Percentiles rank a stretch among this genome's conserved stretches.
Conservation (phyloP, 2,113 vertebrate genomes). For the Stigmatopora argus region DNA sequence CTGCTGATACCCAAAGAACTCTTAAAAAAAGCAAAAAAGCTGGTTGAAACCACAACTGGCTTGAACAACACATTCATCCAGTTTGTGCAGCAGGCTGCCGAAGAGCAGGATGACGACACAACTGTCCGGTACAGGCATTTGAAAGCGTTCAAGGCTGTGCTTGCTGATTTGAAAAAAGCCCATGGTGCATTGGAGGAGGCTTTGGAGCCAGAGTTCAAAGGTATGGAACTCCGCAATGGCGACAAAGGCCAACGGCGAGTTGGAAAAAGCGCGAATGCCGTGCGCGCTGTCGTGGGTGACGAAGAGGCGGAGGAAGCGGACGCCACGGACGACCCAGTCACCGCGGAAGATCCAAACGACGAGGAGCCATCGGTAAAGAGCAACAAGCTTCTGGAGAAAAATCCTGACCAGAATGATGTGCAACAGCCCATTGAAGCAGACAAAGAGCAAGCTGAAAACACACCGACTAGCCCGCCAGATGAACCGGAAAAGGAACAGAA, state of each 20-base stretch:
- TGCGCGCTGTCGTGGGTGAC: background rate
- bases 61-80: conserved; percentile 90
- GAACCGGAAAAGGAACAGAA: conserved; percentile 14
- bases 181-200: conserved; percentile 82
- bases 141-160: conserved; percentile 93
- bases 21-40: conserved; percentile 91
- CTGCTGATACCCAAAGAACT: conserved; percentile 90
- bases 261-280: conserved; percentile 13
- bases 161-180: conserved; percentile 85
- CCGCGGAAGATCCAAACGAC: background rate
- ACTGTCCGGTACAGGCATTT: conserved; percentile 81
- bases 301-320: background rate
- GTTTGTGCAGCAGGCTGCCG: conserved; percentile 81
- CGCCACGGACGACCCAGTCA: conserved; percentile 7
- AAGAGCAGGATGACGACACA: conserved; percentile 70
- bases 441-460: background rate
- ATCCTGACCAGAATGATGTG: background rate
- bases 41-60: conserved; percentile 90
- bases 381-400: too few relatives aligned
- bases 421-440: background rate
- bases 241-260: conserved; percentile 35
- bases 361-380: background rate
- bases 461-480: background rate
- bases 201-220: conserved; percentile 80
- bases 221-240: conserved; percentile 72